Conservation (phyloP, 2,113 vertebrate species). For the Pionites leucogaster region DNA sequence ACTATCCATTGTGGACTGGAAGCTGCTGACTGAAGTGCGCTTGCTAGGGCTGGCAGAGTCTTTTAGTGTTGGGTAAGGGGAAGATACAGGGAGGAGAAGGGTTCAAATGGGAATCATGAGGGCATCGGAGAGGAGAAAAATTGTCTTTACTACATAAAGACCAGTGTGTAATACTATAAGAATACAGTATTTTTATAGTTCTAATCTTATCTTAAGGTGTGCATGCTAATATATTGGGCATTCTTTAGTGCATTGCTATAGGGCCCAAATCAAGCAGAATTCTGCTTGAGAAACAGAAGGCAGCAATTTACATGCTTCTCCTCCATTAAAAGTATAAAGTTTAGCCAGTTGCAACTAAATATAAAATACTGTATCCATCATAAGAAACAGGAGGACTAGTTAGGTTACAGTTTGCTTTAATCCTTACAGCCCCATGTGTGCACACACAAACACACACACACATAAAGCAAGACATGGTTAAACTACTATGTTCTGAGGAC, state of each 20-base stretch:
- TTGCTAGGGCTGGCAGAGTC: conserved; percentile 96
- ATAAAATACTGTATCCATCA: conserved; percentile 64
- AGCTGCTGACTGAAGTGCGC: conserved; percentile 98
- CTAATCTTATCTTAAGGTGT: background rate
- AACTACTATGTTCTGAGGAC: background rate
- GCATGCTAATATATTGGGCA: background rate
- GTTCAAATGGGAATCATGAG: conserved; percentile 71
- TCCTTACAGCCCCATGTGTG: background rate
- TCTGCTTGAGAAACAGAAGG: conserved; percentile 1
- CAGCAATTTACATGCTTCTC: background rate
- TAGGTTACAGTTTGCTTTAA: conserved; percentile 19
- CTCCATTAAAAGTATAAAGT: background rate
- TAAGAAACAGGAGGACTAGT: background rate
- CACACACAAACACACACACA: background rate
- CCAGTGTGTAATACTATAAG: conserved; percentile 76
- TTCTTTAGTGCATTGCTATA: background rate
- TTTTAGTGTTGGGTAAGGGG: conserved; percentile 77
- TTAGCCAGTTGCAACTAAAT: background rate
- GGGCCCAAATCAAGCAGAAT: background rate
- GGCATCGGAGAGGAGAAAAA: conserved; percentile 77
- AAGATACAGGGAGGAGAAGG: conserved; percentile 78
- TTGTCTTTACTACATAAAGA: conserved; percentile 76
- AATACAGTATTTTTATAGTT: conserved; percentile 72
- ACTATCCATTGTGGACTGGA: conserved; percentile 96
- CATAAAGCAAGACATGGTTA: conserved; percentile 20